These are phyloP conservation scores for Halocaridina rubra DNA, from an alignment of 2,888 invertebrate species.

Conservation along the genomic window DNA sequence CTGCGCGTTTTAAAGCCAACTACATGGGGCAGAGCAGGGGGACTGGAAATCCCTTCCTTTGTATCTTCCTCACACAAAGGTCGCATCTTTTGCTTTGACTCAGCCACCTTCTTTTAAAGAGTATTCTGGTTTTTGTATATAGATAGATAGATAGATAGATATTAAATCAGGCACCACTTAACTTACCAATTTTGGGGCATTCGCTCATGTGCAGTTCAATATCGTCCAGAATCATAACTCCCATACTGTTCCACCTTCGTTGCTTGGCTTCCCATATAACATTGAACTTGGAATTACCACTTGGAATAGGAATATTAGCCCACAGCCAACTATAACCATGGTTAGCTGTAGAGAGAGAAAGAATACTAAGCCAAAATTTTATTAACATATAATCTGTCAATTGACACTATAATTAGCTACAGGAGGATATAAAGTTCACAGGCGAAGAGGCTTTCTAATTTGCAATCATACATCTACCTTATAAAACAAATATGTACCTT, in stretches of 20 bases:
- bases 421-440: background rate
- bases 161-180: background rate
- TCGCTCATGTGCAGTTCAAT: background rate
- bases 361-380: no score
- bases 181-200: background rate
- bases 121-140: no score
- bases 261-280: constrained; percentile 23
- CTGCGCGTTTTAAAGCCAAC: no score
- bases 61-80: no score
- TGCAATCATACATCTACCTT: background rate
- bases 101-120: no score
- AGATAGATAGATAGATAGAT: background rate
- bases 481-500: background rate
- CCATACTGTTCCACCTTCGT: background rate
- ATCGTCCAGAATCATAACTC: constrained; percentile 32
- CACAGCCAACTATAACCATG: background rate
- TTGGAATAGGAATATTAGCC: constrained; percentile 35
- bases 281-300: background rate
- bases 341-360: constrained; percentile 1
- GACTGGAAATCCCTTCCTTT: no score
- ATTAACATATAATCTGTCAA: no score
- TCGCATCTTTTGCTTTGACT: no score
- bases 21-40: no score
- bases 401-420: no score
- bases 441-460: no score